These are phyloP conservation scores for Fregetta grallaria DNA, from an alignment of 2,113 vertebrate species.

Conservation along the genomic window DNA sequence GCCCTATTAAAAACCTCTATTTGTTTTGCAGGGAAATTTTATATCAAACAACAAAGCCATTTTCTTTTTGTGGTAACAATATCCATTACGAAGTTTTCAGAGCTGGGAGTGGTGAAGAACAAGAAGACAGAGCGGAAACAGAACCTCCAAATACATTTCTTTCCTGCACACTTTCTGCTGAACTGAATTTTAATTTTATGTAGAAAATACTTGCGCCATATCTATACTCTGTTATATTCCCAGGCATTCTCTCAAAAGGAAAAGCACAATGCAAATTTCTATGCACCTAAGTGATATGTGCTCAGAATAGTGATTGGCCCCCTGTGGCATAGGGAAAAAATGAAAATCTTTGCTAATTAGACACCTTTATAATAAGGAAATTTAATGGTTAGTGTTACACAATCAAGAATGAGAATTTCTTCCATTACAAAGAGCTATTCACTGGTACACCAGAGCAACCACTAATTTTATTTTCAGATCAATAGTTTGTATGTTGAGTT, in stretches of 20 bases:
- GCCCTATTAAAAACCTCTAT: not conserved
- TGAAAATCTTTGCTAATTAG: constrained; percentile 78
- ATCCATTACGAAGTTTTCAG: constrained; percentile 21
- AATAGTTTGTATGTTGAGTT: constrained; percentile 69
- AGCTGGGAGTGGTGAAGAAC: not conserved
- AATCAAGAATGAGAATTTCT: constrained; percentile 48
- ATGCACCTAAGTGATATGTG: constrained; percentile 72
- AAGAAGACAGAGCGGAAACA: not conserved
- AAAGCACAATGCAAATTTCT: constrained; percentile 75
- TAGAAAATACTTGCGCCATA: not conserved
- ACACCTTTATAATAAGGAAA: constrained; percentile 67
- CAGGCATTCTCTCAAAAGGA: constrained; percentile 60
- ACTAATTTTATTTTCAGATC: constrained; percentile 75
- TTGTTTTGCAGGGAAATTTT: not conserved
- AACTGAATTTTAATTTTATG: not conserved
- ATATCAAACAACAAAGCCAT: not conserved
- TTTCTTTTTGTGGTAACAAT: not conserved
- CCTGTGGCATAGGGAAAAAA: constrained; percentile 60
- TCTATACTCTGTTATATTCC: constrained; percentile 54
- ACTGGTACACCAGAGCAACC: constrained; percentile 41
- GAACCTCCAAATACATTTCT: not conserved
- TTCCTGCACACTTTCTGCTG: not conserved
- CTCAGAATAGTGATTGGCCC: constrained; percentile 70
- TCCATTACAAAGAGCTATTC: constrained; percentile 52
- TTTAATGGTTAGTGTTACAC: constrained; percentile 69